These are phyloP conservation scores for Trichopria drosophilae DNA, from an alignment of 2,888 invertebrate genomes.

Conservation along the genomic window DNA sequence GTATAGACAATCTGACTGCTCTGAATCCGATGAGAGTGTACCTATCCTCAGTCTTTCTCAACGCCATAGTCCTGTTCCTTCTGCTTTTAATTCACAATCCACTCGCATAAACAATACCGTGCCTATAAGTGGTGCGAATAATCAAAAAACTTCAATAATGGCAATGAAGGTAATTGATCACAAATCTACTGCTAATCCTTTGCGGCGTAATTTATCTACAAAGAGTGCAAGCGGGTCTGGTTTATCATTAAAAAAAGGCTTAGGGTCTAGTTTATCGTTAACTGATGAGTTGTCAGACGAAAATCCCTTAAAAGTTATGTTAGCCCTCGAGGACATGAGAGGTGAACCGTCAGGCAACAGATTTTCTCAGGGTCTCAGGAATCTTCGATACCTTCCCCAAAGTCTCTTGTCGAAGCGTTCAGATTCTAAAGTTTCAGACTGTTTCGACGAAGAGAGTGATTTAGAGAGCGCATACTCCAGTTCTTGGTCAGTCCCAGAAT, in stretches of 20 bases:
- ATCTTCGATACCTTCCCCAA: conserved; percentile 66
- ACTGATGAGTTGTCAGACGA: conserved; percentile 54
- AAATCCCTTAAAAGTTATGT: conserved; percentile 52
- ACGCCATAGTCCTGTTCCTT: not conserved
- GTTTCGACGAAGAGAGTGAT: conserved; percentile 60
- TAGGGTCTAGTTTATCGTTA: conserved; percentile 43
- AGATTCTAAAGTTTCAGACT: conserved; percentile 58
- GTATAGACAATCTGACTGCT: conserved; percentile 43
- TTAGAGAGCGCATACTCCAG: conserved; percentile 49
- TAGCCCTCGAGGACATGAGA: conserved; percentile 67
- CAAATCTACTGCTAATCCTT: too few relatives aligned
- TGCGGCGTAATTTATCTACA: too few relatives aligned
- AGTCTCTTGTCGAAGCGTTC: conserved; percentile 62
- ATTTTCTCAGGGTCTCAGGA: conserved; percentile 65
- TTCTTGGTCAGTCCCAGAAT: conserved; percentile 42
- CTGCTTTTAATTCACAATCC: too few relatives aligned
- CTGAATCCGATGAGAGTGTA: conserved; percentile 47
- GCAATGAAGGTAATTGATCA: too few relatives aligned
- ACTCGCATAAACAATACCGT: too few relatives aligned
- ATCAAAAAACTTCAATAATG: too few relatives aligned
- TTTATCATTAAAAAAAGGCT: too few relatives aligned
- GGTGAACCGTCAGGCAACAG: conserved; percentile 60
- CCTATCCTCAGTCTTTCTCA: conserved; percentile 38
- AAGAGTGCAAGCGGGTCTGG: too few relatives aligned
- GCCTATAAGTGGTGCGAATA: too few relatives aligned